phyloP scores from a whole-genome alignment of 2,888 invertebrate genomes.

The Cheiracanthium punctorium region DNA sequence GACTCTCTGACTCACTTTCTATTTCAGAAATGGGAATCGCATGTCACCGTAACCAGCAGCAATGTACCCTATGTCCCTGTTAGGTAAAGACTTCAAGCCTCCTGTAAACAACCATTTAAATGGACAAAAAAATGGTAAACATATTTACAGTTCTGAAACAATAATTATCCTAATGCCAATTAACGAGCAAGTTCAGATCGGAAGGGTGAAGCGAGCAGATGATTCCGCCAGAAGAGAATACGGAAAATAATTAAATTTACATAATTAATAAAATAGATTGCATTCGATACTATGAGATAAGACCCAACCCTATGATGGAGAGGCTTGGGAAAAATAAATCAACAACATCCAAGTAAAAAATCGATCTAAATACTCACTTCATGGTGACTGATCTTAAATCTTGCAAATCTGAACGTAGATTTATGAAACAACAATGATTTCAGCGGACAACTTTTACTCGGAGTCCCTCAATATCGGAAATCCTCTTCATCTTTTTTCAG shows the following conservation, averaged over 20 bases:
- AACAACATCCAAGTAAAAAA: background rate
- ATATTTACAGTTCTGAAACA: background rate
- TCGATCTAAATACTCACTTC: slow-evolving; percentile 49
- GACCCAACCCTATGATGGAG: slow-evolving; percentile 41
- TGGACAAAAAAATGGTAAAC: background rate
- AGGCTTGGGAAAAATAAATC: background rate
- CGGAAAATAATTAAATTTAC: slow-evolving; percentile 22
- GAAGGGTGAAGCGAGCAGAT: background rate
- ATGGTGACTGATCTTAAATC: slow-evolving; percentile 15
- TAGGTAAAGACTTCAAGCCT: slow-evolving; percentile 2
- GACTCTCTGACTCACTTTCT: slow-evolving; percentile 41
- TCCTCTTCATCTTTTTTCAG: slow-evolving; percentile 42
- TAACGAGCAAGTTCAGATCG: background rate
- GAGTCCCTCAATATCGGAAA: background rate
- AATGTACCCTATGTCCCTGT: background rate
- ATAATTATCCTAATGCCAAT: background rate
- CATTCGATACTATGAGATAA: background rate
- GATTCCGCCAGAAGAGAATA: background rate
- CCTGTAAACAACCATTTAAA: background rate
- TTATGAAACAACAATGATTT: background rate
- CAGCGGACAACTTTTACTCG: background rate
- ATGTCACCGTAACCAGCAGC: background rate
- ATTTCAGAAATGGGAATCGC: slow-evolving; percentile 28
- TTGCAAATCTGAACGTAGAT: background rate
- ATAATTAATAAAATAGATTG: background rate